A percentile compares a stretch with the other conserved stretches of the same genome.
These are phyloP conservation scores for Idaea biselata DNA, from an alignment of 2,888 invertebrate genomes.

Conservation along the genomic window DNA sequence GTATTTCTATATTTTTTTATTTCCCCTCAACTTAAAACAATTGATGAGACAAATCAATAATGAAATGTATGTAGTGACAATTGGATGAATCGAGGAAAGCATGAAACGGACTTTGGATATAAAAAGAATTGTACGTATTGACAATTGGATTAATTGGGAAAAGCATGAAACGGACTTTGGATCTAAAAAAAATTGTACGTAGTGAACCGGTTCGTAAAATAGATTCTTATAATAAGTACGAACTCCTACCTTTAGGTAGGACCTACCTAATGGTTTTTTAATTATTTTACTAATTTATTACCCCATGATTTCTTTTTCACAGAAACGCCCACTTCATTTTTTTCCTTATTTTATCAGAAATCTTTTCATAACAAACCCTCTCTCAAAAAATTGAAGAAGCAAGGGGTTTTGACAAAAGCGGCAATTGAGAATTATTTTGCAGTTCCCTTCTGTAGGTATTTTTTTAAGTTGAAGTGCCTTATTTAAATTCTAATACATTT, in stretches of 20 bases:
- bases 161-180: too few relatives aligned
- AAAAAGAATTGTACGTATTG: too few relatives aligned
- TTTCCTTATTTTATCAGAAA: constrained; percentile 42
- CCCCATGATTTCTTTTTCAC: constrained; percentile 16
- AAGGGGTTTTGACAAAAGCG: constrained; percentile 47
- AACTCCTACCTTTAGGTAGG: background rate
- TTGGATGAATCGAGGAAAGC: too few relatives aligned
- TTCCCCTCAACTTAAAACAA: too few relatives aligned
- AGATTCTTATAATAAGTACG: background rate
- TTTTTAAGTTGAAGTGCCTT: background rate
- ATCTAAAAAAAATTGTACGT: too few relatives aligned
- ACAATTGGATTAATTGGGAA: too few relatives aligned
- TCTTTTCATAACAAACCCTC: constrained; percentile 62
- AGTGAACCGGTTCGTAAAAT: too few relatives aligned
- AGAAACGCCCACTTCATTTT: constrained; percentile 15
- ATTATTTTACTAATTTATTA: background rate
- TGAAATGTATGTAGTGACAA: too few relatives aligned
- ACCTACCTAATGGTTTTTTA: background rate
- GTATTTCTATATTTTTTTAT: too few relatives aligned
- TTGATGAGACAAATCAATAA: too few relatives aligned
- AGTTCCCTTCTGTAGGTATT: constrained; percentile 12
- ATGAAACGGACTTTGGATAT: too few relatives aligned
- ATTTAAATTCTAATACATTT: background rate
- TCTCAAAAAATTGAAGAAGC: constrained; percentile 53
- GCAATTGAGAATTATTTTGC: constrained; percentile 44